Evolutionary conservation across 2,888 invertebrate genomes (phyloP), one percentile per base, ranked within the genome.

Genomic region (Deroplatys truncata): DNA sequence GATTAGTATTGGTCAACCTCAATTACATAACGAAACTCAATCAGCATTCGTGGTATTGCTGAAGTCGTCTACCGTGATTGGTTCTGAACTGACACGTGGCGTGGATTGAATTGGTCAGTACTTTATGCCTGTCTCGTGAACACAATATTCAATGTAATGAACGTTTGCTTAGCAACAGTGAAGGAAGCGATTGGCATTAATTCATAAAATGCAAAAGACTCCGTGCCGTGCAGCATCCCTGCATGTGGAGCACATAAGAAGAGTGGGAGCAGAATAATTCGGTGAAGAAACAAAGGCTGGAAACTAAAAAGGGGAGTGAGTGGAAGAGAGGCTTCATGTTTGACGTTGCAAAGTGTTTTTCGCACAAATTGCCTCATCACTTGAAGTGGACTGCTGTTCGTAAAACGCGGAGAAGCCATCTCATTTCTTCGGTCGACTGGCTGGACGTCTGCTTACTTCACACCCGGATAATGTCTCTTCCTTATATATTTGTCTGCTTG

Each of bases 351-450:
- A 88, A 89, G 89, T 89, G 89, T 89, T 89, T 85, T 89, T 85
- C 35, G 25, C 89, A 85, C 89, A 89, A 89, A 89, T 89, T 89
- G 89, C 89, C 89, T 89, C 85, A 89, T 89, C 89, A 89, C 89
- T 31, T 35, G 85, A 89, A 89, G 89, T 89, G 89, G 85, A 89
- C 89, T 88, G 84, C 31, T 43, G 85, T 87, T 87, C 87, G 87
- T 82, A 85, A 85, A 82, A 89, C 82, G 82, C 56, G 82, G 10
- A 72, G 31, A 84, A 29, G 35, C 72, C 85, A 72, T 72, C 20
- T 72, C 56, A 20, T 72, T 83, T 31, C 43, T 31, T 25, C 82
- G 35, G 56, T 83, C 87, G 56, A 72, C 56, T 72, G 56, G 56
- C 20, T 72, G 56, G 56, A 72, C 56, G 56, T 5, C 56, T 72